These are phyloP conservation scores for Acyrthosiphon pisum DNA, from an alignment of 1,140 invertebrate genomes.

Conservation along the genomic window DNA sequence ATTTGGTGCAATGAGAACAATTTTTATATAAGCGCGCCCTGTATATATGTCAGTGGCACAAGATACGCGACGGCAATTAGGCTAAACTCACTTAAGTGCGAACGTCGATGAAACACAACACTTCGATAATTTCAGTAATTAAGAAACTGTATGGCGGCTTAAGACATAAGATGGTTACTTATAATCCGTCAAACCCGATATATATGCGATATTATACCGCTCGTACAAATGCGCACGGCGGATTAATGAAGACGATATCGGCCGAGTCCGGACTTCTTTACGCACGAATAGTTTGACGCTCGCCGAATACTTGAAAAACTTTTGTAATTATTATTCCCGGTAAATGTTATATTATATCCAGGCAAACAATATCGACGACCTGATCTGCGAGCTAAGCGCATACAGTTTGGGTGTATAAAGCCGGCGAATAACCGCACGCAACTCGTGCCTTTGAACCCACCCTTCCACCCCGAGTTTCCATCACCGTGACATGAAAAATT, in stretches of 20 bases:
- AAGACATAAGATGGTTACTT: not conserved
- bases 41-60: not conserved
- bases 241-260: not conserved
- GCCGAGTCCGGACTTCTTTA: not conserved
- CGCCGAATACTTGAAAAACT: not conserved
- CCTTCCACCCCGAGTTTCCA: not conserved
- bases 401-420: no score
- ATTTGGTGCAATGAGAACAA: not conserved
- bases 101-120: not conserved
- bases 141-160: not conserved
- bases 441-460: not conserved
- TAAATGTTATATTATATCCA: not conserved
- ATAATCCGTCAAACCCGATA: not conserved
- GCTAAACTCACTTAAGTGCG: not conserved
- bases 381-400: not conserved
- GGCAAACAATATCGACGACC: not conserved
- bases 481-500: not conserved
- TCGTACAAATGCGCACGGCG: no score
- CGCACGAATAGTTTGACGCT: not conserved
- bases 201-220: not conserved
- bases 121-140: not conserved
- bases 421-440: no score
- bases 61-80: not conserved
- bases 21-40: not conserved
- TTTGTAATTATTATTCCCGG: not conserved